These are phyloP conservation scores for Chlamydotis undulata DNA, from an alignment of 2,113 vertebrate genomes.

Conservation along the genomic window DNA sequence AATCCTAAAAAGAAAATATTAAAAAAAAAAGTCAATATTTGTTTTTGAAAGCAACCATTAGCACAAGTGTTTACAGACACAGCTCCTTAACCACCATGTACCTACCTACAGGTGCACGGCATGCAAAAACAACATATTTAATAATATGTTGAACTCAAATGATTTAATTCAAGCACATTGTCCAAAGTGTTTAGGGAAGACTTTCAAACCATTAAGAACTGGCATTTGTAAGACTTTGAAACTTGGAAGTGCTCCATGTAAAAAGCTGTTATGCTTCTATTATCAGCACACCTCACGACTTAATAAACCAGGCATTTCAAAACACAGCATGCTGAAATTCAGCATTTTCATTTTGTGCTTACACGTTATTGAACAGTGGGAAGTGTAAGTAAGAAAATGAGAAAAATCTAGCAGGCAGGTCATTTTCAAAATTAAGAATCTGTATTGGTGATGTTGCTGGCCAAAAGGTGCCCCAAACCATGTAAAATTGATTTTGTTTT, in stretches of 20 bases:
- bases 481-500: constrained; percentile 58
- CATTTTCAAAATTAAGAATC: constrained; percentile 39
- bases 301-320: constrained; percentile 22
- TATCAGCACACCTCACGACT: not conserved
- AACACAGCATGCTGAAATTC: not conserved
- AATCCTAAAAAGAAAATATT: not conserved
- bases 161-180: not conserved
- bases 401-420: constrained; percentile 37
- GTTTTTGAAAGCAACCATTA: not conserved
- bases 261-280: not conserved
- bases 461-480: constrained; percentile 61
- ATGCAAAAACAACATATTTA: not conserved
- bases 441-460: constrained; percentile 25
- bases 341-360: constrained; percentile 23
- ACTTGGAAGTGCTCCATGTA: not conserved
- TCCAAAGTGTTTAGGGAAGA: not conserved
- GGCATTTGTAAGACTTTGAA: not conserved
- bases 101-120: not conserved
- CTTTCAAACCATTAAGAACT: not conserved
- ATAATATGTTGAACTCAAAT: not conserved
- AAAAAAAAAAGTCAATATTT: not conserved
- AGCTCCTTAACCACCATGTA: not conserved
- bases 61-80: not conserved
- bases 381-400: not conserved
- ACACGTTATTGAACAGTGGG: not conserved